These are phyloP conservation scores for Pedionomus torquatus DNA, from an alignment of 2,113 vertebrate species.

Conservation along the genomic window DNA sequence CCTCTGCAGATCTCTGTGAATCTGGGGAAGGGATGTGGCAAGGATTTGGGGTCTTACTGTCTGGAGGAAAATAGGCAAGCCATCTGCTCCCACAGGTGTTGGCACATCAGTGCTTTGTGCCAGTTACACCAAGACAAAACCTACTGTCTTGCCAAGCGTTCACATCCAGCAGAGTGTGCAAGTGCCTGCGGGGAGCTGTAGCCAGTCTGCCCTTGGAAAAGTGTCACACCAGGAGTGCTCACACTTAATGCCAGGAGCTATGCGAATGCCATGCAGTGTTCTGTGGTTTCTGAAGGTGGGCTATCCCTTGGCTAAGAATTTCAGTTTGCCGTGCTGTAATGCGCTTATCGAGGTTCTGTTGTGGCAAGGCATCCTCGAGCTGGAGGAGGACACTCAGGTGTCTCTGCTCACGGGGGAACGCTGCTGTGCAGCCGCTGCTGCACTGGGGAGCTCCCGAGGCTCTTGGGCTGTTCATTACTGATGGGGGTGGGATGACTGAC, in stretches of 20 bases:
- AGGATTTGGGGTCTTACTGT: neutral
- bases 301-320: neutral
- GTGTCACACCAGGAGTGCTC: neutral
- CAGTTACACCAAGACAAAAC: neutral
- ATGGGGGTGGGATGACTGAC: neutral
- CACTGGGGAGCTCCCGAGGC: neutral
- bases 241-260: neutral
- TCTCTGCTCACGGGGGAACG: neutral
- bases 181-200: neutral
- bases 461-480: neutral
- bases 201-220: neutral
- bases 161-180: slow-evolving; percentile 1
- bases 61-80: slow-evolving; percentile 4
- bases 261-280: neutral
- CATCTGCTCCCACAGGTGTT: slow-evolving; percentile 13
- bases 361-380: neutral
- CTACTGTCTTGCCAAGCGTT: neutral
- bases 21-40: neutral
- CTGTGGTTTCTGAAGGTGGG: neutral
- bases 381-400: neutral
- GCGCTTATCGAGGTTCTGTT: neutral
- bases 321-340: neutral
- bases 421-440: neutral
- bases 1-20: neutral
- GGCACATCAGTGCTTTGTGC: neutral